Percentiles rank a stretch among this genome's conserved stretches.
Conservation (phyloP, 2,888 invertebrate genomes). For the Emmelina monodactyla region DNA sequence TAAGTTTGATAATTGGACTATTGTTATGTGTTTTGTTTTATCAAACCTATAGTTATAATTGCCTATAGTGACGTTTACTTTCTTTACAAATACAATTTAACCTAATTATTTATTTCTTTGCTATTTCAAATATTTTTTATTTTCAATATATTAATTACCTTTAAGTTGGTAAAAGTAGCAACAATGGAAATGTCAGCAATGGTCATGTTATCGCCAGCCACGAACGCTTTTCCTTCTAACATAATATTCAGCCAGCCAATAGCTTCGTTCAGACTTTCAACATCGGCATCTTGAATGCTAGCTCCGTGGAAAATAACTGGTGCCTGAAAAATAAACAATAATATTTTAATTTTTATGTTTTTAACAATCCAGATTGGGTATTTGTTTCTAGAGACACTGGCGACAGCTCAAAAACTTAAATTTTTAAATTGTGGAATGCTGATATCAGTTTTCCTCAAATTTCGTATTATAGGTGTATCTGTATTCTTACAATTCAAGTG, state of each 20-base stretch:
- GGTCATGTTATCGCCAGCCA: slow-evolving; percentile 73
- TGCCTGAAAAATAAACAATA: slow-evolving; percentile 40
- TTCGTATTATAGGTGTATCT: no score
- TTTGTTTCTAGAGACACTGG: no score
- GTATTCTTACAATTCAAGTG: no score
- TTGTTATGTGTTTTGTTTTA: no score
- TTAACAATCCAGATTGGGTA: no score
- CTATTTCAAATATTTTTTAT: neutral
- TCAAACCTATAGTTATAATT: no score
- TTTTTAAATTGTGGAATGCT: no score
- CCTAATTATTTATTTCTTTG: neutral
- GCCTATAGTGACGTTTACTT: no score
- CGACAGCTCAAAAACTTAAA: no score
- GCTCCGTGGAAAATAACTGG: slow-evolving; percentile 56
- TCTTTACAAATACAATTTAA: neutral
- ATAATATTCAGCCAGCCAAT: slow-evolving; percentile 65
- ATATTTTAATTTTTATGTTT: no score
- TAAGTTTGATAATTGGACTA: no score
- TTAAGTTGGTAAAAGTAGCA: slow-evolving; percentile 67
- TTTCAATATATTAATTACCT: slow-evolving; percentile 51
- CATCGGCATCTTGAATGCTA: slow-evolving; percentile 45
- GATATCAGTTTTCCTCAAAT: no score
- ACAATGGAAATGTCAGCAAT: slow-evolving; percentile 74
- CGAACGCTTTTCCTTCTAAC: slow-evolving; percentile 67
- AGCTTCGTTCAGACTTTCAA: slow-evolving; percentile 65